Evolutionary conservation across 2,888 invertebrate genomes (phyloP).

Genomic region (Acleris cristana): DNA sequence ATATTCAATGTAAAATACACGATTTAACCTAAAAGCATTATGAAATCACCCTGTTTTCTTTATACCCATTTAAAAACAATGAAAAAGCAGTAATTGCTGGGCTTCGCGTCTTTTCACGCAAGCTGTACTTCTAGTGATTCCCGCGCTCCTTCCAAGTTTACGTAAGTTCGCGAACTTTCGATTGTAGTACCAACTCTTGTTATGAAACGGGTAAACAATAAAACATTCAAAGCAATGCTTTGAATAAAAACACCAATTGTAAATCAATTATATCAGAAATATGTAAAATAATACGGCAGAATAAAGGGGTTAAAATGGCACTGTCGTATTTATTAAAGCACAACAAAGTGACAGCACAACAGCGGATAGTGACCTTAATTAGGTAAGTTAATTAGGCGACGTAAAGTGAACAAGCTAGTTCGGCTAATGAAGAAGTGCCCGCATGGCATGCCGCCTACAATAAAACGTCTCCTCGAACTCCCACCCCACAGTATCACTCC

Average conservation of each 20-base stretch:
- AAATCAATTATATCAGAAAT: neutral
- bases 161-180: constrained; percentile 23
- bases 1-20: no score
- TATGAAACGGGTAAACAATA: no score
- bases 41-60: no score
- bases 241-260: neutral
- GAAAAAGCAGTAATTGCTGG: neutral
- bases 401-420: constrained; percentile 48
- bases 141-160: constrained; percentile 6
- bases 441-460: constrained; percentile 70
- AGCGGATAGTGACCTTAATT: constrained; percentile 41
- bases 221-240: no score
- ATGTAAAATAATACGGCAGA: neutral
- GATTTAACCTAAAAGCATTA: no score
- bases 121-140: constrained; percentile 12
- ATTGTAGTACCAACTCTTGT: constrained; percentile 11
- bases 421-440: constrained; percentile 61
- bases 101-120: neutral
- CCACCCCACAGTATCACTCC: constrained; percentile 64
- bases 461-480: constrained; percentile 59
- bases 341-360: constrained; percentile 15
- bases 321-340: constrained; percentile 6
- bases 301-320: neutral
- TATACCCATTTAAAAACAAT: neutral
- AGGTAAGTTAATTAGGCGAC: constrained; percentile 62